phyloP scores from a whole-genome alignment of 92 coral and sea anemone species.

The Zoanthus solanderi region DNA sequence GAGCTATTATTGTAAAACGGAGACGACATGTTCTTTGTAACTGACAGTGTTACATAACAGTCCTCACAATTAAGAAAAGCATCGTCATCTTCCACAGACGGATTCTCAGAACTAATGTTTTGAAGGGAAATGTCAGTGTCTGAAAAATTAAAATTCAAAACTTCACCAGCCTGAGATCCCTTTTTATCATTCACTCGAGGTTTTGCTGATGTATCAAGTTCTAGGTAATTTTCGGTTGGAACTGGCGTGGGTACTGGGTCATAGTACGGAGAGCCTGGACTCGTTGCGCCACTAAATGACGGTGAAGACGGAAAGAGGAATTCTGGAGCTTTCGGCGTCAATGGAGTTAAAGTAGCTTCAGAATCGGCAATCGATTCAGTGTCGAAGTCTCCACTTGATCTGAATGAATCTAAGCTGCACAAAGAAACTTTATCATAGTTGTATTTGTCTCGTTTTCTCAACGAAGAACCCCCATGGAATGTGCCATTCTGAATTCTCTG shows the following conservation, averaged over 20 bases:
- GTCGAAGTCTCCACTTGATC: slow-evolving; percentile 41
- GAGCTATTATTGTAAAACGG: slow-evolving; percentile 1
- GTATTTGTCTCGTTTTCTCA: neutral
- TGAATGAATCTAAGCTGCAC: slow-evolving; percentile 35
- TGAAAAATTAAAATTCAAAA: neutral
- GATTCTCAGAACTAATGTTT: neutral
- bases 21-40: neutral
- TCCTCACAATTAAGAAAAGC: neutral
- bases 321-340: slow-evolving; percentile 31
- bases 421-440: slow-evolving; percentile 6
- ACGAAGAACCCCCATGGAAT: neutral
- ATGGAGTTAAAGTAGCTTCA: slow-evolving; percentile 40
- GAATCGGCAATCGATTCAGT: slow-evolving; percentile 28
- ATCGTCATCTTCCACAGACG: neutral
- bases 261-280: slow-evolving; percentile 28
- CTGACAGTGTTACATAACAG: slow-evolving; percentile 11
- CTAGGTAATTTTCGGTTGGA: neutral
- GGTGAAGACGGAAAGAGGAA: slow-evolving; percentile 15
- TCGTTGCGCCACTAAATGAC: neutral
- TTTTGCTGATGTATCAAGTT: neutral
- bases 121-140: neutral
- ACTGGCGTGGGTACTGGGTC: slow-evolving; percentile 40
- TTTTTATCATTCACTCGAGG: neutral
- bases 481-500: slow-evolving; percentile 17
- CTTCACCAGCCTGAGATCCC: neutral